Percentiles rank a stretch among this genome's conserved stretches.
These are phyloP conservation scores for Cephus pulcher DNA, from an alignment of 2,888 invertebrate species.

Conservation along the genomic window DNA sequence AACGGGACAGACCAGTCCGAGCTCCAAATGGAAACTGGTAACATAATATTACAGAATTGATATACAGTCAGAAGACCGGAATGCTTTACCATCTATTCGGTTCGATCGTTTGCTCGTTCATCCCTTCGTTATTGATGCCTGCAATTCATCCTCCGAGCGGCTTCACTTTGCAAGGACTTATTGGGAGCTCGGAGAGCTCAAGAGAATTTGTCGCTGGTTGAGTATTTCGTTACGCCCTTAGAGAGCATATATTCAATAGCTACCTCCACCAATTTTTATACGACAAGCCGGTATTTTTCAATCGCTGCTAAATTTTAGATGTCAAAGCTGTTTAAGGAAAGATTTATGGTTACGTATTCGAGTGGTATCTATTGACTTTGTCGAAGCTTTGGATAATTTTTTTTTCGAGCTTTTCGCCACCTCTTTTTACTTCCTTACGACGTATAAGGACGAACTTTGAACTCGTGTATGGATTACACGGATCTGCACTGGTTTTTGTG, in stretches of 20 bases:
- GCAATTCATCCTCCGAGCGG: neutral
- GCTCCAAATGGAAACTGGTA: neutral
- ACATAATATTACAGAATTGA: neutral
- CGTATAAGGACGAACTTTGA: neutral
- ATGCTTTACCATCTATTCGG: neutral
- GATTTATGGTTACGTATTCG: neutral
- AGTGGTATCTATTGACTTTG: neutral
- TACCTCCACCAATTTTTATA: too few species aligned
- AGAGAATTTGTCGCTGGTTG: neutral
- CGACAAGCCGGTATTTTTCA: neutral
- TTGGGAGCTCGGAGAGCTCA: neutral
- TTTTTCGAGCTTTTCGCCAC: neutral
- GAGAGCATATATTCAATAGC: neutral
- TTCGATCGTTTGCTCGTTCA: neutral
- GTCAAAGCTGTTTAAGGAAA: neutral
- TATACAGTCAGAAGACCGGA: neutral
- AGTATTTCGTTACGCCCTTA: neutral
- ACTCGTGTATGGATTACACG: neutral
- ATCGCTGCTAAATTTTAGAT: neutral
- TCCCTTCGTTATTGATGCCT: neutral
- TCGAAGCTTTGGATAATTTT: neutral
- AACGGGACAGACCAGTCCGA: neutral
- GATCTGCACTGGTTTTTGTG: neutral
- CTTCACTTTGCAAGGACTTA: neutral
- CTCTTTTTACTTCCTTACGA: neutral